Evolutionary conservation across 2,888 invertebrate species (phyloP), one percentile per base, ranked within the genome.

Genomic region (Noctua janthe): DNA sequence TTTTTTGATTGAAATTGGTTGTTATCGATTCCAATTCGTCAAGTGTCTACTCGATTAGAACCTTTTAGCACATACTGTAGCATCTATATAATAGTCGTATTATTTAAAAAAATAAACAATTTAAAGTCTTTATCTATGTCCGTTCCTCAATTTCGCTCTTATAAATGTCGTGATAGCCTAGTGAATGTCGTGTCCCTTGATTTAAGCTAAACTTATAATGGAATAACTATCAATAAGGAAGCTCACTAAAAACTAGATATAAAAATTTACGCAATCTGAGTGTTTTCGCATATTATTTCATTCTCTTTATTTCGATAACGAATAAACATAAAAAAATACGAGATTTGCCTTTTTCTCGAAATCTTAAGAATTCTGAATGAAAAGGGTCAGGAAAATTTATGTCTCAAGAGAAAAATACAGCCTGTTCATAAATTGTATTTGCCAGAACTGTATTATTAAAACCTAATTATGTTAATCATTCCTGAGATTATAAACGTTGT

Each of bases 131-230:
- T 92, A 91, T 95, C 96, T 96, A 95, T 96, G 95, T 97, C 97
- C 96, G 95, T 97, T 96, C 96, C 96, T 97, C 96, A 91, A 96
- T 96, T 97, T 97, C 96, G 91, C 94, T 96, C 96, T 97, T 96
- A 95, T 97, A 96, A 94, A 93, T 97, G 96, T 97, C 96, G 97
- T 97, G 95, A 94, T 97, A 97, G 97, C 92, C 92, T 97, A 97
- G 96, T 96, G 87, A 94, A 91, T 96, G 97, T 97, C 95, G 96
- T 97, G 96, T 96, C 95, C 96, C 93, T 94, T 93, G 88, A 88
- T 90, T 92, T 92, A 91, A 89, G 89, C 91, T 87, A 91, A 85
- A 88, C 83, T 90, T 92, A 92, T 91, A 92, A 92, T 91, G 88
- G 89, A 91, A 91, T 91, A 90, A 91, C 85, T 89, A 89, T 81